Evolutionary conservation across 2,797 vertebrate species (phyloP).

Genomic region (Coilia nasus): DNA sequence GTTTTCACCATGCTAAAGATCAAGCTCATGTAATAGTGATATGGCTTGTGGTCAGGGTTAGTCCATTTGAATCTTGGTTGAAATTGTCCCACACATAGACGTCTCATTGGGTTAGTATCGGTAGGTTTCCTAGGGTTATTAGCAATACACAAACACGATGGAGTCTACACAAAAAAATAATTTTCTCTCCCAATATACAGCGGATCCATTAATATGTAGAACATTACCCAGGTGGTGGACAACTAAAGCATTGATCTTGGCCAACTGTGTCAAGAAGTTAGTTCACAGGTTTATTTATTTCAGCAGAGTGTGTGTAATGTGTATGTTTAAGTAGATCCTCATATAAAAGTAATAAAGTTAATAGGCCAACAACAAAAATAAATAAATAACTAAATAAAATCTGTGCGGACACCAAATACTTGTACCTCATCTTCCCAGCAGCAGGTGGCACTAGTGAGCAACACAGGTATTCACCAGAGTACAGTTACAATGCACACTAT

Average conservation of each 20-base stretch:
- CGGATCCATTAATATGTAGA: neutral
- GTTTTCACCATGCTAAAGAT: neutral
- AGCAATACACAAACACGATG: neutral
- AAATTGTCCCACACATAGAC: neutral
- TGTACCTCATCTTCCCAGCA: neutral
- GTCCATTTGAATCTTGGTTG: neutral
- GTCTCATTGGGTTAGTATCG: neutral
- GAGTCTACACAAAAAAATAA: neutral
- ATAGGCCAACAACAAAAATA: neutral
- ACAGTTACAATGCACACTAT: conserved; percentile 14
- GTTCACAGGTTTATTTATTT: neutral
- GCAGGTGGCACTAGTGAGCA: neutral
- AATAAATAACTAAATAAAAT: neutral
- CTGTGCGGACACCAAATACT: neutral
- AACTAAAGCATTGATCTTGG: neutral
- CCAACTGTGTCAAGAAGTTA: neutral
- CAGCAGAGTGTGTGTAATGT: neutral
- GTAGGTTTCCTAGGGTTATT: neutral
- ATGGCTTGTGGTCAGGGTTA: neutral
- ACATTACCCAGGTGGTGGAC: neutral
- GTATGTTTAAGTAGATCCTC: neutral
- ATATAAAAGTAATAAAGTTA: neutral
- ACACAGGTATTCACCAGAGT: conserved; percentile 16
- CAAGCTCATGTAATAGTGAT: neutral
- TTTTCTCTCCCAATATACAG: neutral